phyloP scores from a whole-genome alignment of 2,113 vertebrate species.

The Syngnathus floridae region DNA sequence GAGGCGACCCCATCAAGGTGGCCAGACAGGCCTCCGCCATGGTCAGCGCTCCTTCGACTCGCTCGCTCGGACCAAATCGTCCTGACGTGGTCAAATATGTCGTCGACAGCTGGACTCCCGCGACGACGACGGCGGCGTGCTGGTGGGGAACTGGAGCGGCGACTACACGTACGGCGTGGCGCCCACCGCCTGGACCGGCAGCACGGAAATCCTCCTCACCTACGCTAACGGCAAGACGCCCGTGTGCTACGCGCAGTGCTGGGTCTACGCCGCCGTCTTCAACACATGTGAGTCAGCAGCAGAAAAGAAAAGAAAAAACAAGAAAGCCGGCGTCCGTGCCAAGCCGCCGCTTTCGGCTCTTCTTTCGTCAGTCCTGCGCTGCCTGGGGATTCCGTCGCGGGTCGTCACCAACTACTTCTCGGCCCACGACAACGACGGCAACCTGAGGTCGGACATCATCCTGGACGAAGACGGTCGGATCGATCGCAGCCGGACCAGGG shows the following conservation, averaged over 20 bases:
- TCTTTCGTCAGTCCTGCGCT: slow-evolving; percentile 78
- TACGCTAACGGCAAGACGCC: slow-evolving; percentile 73
- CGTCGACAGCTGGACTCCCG: slow-evolving; percentile 79
- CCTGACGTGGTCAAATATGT: no score
- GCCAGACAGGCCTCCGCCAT: slow-evolving; percentile 86
- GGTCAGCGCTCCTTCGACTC: slow-evolving; percentile 64
- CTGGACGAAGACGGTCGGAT: slow-evolving; percentile 79
- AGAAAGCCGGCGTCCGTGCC: no score
- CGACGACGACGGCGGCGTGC: slow-evolving; percentile 85
- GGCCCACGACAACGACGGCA: slow-evolving; percentile 91
- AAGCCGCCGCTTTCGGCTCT: not conserved
- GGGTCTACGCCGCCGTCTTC: slow-evolving; percentile 95
- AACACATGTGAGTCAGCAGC: slow-evolving; percentile 81
- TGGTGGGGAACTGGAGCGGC: slow-evolving; percentile 88
- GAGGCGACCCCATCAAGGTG: slow-evolving; percentile 87
- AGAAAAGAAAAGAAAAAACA: no score
- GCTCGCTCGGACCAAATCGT: no score
- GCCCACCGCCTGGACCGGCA: slow-evolving; percentile 93
- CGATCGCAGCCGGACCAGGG: slow-evolving; percentile 78
- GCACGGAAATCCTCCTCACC: slow-evolving; percentile 85
- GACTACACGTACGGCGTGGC: slow-evolving; percentile 80
- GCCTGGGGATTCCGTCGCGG: slow-evolving; percentile 86
- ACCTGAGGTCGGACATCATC: slow-evolving; percentile 84
- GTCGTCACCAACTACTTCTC: slow-evolving; percentile 89
- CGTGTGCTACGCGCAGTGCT: slow-evolving; percentile 89